phyloP scores from a whole-genome alignment of 2,113 vertebrate species.

The Neolamprologus brichardi region DNA sequence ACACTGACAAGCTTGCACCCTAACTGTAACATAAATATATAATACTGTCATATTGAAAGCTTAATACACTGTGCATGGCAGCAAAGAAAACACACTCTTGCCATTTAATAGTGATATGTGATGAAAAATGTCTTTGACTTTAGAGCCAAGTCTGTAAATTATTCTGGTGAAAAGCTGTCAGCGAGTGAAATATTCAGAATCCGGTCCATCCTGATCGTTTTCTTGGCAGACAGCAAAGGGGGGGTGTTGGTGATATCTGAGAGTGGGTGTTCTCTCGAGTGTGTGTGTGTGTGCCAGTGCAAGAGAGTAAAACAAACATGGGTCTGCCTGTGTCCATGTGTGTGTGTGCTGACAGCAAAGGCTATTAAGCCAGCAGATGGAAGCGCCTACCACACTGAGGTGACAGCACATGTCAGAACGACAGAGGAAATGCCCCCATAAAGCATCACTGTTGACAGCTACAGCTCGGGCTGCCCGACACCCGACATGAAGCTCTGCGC shows the following conservation, averaged over 20 bases:
- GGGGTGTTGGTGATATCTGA: constrained; percentile 3
- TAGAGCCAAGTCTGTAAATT: not conserved
- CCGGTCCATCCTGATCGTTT: constrained; percentile 18
- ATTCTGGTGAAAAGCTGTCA: constrained; percentile 29
- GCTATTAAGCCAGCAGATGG: constrained; percentile 58
- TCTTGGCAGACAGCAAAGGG: not conserved
- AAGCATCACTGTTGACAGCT: constrained; percentile 71
- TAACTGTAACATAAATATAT: not conserved
- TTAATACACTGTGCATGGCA: not conserved
- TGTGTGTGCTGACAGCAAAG: constrained; percentile 43
- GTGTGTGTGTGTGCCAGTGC: not conserved
- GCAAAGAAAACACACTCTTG: not conserved
- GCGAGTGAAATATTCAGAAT: constrained; percentile 1
- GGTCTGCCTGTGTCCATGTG: not conserved
- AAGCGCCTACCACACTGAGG: constrained; percentile 57
- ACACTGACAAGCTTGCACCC: not conserved
- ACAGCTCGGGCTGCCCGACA: constrained; percentile 2
- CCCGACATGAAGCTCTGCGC: not conserved
- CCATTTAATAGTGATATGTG: not conserved
- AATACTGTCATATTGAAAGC: not conserved
- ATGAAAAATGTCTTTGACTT: constrained; percentile 6
- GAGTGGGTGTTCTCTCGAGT: constrained; percentile 1
- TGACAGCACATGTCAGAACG: constrained; percentile 72
- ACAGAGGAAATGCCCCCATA: constrained; percentile 62
- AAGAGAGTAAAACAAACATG: constrained; percentile 3